Evolutionary conservation across 2,797 vertebrate genomes (phyloP).

Genomic region (Phataginus tricuspis): DNA sequence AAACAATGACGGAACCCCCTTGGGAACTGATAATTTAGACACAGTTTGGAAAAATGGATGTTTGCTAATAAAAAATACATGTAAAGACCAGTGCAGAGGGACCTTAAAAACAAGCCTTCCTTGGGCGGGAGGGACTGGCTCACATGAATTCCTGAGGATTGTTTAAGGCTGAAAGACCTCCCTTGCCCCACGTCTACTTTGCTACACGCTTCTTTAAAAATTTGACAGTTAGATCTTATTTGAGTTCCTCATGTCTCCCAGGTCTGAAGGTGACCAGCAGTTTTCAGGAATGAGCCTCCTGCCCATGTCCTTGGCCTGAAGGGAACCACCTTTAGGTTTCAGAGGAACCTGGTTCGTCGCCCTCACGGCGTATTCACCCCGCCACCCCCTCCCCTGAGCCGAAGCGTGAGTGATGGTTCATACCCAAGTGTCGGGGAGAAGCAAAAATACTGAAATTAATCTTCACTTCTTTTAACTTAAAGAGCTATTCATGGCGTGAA

Average conservation of each 20-base stretch:
- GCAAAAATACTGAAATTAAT: constrained; percentile 80
- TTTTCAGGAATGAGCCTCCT: not conserved
- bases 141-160: not conserved
- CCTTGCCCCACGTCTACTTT: not conserved
- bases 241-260: not conserved
- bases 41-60: constrained; percentile 23
- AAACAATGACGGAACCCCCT: constrained; percentile 49
- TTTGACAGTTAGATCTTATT: not conserved
- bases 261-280: not conserved
- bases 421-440: not conserved
- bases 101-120: not conserved
- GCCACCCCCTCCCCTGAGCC: not conserved
- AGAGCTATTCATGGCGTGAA: constrained; percentile 81
- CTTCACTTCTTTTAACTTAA: constrained; percentile 84
- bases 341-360: not conserved
- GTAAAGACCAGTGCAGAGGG: not conserved
- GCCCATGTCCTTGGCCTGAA: not conserved
- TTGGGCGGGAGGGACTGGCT: not conserved
- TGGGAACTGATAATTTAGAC: not conserved
- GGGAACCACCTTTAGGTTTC: not conserved
- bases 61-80: not conserved
- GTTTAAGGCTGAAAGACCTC: not conserved
- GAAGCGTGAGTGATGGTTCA: not conserved
- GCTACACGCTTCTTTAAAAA: not conserved
- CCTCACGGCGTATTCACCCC: not conserved